Evolutionary conservation across 2,113 vertebrate genomes (phyloP), one percentile per base, ranked within the genome.

Genomic region (Dromaius novaehollandiae): DNA sequence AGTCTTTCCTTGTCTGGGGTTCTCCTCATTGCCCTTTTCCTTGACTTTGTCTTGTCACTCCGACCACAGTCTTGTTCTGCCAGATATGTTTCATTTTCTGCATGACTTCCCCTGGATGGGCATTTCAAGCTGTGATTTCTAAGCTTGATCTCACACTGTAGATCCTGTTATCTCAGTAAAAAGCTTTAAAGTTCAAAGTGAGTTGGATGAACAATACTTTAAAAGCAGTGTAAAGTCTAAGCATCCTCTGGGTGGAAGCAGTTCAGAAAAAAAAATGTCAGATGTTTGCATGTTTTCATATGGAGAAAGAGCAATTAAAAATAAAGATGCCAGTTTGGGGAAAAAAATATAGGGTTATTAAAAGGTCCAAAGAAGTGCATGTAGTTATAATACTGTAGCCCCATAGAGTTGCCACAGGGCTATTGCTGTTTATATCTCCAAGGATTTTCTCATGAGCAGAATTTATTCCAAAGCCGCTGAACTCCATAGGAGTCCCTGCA

Each of bases 91-190:
- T 98, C 97, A 97, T 98, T 98, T 98, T 98, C 97, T 97, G 97
- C 97, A 97, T 98, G 98, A 98, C 95, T 98, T 98, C 97, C 91
- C 86, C 92, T 95, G 91, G 97, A 98, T 98, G 97, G 97, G 92
- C 97, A 98, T 98, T 97, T 98, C 98, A 98, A 98, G 97, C 97
- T 98, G 96, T 97, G 97, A 97, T 98, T 98, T 97, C 97, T 96
- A 98, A 97, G 96, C 97, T 93, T 98, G 96, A 97, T 98, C 96
- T 98, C 91, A 96, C 87, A 96, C 89, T 95, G 95, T 96, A 98
- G 97, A 97, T 94, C 81, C 84, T 96, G 95, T 97, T 98, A 98
- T 97, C 94, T 90, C 89, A 82, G 88, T 93, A 96, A 98, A 95
- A 97, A 94, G 71, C 93, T 97, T 98, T 98, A 97, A 98, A 97